Base-by-base conservation (phyloP, 2,113 vertebrate genomes). In the Cavia porcellus region DNA sequence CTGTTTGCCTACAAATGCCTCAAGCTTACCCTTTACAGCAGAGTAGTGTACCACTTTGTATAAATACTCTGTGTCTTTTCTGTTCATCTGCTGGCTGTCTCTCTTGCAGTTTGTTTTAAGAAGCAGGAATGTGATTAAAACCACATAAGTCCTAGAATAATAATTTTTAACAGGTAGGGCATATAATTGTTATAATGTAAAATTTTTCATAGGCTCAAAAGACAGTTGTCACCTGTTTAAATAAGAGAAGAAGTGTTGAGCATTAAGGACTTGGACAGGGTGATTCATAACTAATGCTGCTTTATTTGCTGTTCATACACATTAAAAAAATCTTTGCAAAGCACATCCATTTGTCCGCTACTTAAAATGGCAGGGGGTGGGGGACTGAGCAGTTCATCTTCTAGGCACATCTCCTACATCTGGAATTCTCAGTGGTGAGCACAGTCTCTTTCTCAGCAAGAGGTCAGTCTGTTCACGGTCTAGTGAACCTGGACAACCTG, bases 61-160 rank as follows among this genome's bases (percentile, higher is more conserved):
- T 75, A 45, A 45, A 38, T 72, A 38, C 8, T 10, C 38, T 45
- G 14, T 28, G 42, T 77, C 22, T 68, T 70, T 75, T 45, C 42
- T 77, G 74, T 77, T 77, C 42, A 47, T 45, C 74, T 77, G 5
- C 45, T 47, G 13, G 80, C 74, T 35, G n/a, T 24, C 57, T 80
- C 62, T 50, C 70, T 90, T 64, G 13, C 30, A 95, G 45, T 14
- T 59, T 57, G 55, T 57, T 57, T 57, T 61, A 92, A 64, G 89
- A 90, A 92, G 74, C 52, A 45, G 32, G 11, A 94, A 85, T 62
- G 35, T 25, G n/a, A 77, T 96, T 61, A 95, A 28, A 91, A 93
- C 14, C 32, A 82, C 30, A 82, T 74, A 28, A 24, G 70, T 96
- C 45, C 66, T 80, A 86, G 14, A 79, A 83, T 57, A 89, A 77